These are phyloP conservation scores for Dasypus novemcinctus DNA, from an alignment of 2,113 vertebrate species.

Conservation along the genomic window DNA sequence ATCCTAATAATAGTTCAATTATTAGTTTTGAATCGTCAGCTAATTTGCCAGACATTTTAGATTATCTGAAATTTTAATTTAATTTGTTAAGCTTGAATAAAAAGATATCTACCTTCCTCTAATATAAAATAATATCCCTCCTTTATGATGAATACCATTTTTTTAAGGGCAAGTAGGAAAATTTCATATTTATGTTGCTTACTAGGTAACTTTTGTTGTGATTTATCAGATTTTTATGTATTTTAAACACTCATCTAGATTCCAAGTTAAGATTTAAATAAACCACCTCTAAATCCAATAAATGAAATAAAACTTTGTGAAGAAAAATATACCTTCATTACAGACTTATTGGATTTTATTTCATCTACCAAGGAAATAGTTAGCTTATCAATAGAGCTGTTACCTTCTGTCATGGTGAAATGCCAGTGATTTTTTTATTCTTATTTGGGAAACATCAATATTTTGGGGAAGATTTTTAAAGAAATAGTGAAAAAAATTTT, in stretches of 20 bases:
- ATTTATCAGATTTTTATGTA: slow-evolving; percentile 8
- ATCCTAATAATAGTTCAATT: slow-evolving; percentile 27
- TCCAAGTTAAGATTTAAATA: slow-evolving; percentile 47
- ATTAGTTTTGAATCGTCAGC: not conserved
- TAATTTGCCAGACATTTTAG: slow-evolving; percentile 29
- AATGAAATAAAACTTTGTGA: slow-evolving; percentile 11
- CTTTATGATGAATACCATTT: not conserved
- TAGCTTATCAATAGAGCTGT: slow-evolving; percentile 24
- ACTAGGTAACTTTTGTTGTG: slow-evolving; percentile 33
- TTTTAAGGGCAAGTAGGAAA: not conserved
- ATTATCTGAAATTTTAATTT: slow-evolving; percentile 25
- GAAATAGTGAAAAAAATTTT: slow-evolving; percentile 8
- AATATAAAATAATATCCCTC: not conserved
- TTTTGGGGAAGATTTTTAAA: not conserved
- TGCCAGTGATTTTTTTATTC: not conserved
- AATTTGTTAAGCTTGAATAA: slow-evolving; percentile 18
- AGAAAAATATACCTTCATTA: slow-evolving; percentile 37
- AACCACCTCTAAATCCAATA: not conserved
- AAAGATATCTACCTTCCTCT: not conserved
- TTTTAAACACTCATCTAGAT: slow-evolving; percentile 12
- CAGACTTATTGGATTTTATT: slow-evolving; percentile 30
- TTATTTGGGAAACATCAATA: slow-evolving; percentile 13
- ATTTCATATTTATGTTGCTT: slow-evolving; percentile 1
- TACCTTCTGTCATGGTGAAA: not conserved
- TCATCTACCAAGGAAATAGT: slow-evolving; percentile 16